phyloP scores from a whole-genome alignment of 2,888 invertebrate genomes.

The Zygaena filipendulae region DNA sequence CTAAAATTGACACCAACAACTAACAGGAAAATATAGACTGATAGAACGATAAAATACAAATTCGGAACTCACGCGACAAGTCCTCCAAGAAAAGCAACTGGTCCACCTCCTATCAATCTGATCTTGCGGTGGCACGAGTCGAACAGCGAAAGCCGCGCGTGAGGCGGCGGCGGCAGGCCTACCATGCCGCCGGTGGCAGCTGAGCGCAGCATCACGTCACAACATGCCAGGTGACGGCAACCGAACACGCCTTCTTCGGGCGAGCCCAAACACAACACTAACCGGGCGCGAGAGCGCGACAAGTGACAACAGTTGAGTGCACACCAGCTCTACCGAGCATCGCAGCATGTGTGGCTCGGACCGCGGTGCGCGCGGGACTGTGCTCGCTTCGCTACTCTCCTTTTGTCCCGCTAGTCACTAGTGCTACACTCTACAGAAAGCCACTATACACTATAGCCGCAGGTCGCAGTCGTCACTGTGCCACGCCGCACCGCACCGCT shows the following conservation, averaged over 20 bases:
- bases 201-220: conserved; percentile 42
- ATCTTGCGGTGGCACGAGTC: conserved; percentile 80
- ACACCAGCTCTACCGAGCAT: conserved; percentile 70
- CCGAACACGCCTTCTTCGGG: conserved; percentile 32
- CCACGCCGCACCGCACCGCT: conserved; percentile 6
- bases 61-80: conserved; percentile 74
- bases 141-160: conserved; percentile 72
- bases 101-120: conserved; percentile 74
- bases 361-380: conserved; percentile 62
- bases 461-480: conserved; percentile 19
- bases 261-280: conserved; percentile 23
- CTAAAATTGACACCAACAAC: background rate
- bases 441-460: conserved; percentile 43
- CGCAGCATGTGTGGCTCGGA: conserved; percentile 44
- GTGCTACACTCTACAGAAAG: conserved; percentile 25
- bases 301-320: conserved; percentile 29
- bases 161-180: conserved; percentile 48
- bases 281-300: conserved; percentile 37
- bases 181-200: conserved; percentile 57
- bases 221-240: conserved; percentile 21
- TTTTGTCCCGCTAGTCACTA: conserved; percentile 41
- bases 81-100: conserved; percentile 74
- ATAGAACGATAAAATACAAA: background rate
- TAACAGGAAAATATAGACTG: background rate
- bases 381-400: conserved; percentile 23